Evolutionary conservation across 1,140 invertebrate species (phyloP).

Genomic region (Medauroidea extradentata): DNA sequence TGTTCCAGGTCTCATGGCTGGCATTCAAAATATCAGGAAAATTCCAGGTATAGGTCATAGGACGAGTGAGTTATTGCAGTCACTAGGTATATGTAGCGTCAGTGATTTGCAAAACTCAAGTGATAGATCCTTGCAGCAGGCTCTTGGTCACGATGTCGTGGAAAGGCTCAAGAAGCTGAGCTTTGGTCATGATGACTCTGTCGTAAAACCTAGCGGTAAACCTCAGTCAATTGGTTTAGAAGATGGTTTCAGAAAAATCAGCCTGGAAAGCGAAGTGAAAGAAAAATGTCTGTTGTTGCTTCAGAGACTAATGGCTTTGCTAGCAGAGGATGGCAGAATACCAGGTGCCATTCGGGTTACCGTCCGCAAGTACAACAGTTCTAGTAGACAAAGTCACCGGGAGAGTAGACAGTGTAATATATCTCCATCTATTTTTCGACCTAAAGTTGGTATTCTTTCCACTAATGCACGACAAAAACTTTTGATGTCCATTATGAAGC

Average conservation of each 20-base stretch:
- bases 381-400: conserved; percentile 54
- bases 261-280: conserved; percentile 63
- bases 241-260: conserved; percentile 66
- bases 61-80: conserved; percentile 55
- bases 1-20: conserved; percentile 56
- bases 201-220: conserved; percentile 63
- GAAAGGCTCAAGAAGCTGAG: conserved; percentile 61
- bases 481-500: conserved; percentile 62
- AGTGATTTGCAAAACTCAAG: conserved; percentile 59
- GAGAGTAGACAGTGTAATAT: conserved; percentile 69
- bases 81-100: conserved; percentile 58
- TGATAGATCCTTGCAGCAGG: conserved; percentile 51
- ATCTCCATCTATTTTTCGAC: conserved; percentile 34
- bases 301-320: conserved; percentile 60
- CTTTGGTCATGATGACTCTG: conserved; percentile 62
- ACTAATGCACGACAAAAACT: conserved; percentile 57
- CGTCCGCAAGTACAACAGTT: conserved; percentile 60
- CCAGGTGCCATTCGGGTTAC: conserved; percentile 68
- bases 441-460: neutral
- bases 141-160: conserved; percentile 61
- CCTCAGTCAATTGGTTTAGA: conserved; percentile 68
- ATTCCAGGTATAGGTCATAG: conserved; percentile 71
- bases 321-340: conserved; percentile 68
- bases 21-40: conserved; percentile 51
- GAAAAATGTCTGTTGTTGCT: conserved; percentile 61